Evolutionary conservation across 53 echinoderm and acorn worm genomes (phyloP), one percentile per base, ranked within the genome.

Genomic region (Mesocentrotus franciscanus): DNA sequence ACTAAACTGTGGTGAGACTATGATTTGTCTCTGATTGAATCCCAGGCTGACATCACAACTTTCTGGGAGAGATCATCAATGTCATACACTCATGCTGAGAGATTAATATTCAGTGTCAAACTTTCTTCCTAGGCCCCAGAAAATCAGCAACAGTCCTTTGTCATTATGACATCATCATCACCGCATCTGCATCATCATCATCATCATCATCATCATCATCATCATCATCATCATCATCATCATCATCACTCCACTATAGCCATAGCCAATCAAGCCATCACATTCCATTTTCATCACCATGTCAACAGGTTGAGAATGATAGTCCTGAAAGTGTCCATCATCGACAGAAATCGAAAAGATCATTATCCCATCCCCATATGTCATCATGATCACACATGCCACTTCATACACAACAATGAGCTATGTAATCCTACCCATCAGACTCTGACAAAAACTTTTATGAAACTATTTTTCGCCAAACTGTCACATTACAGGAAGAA

Each of bases 361-460:
- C 22, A 35, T 60, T 61, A 60, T 91, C 64, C 10, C 66, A 90
- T 90, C 36, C 13, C 26, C 14, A 81, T 42, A 91, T 36, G 66
- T 91, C 66, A 66, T 39, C 64, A 91, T 4, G 29, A 91, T 91
- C 91, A 91, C 66, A 91, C 16, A 66, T 91, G 66, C 42, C 33
- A 91, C 61, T 66, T 64, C 34, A 22, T 7, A 61, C 10, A 20
- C 13, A 68, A 91, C 61, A 90, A 90, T 61, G 24, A 60, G 27
- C 29, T n/a, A 13, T 64, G 91, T 64, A 91, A 91, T 64, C 36
- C 91, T 34, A 91, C 22, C 87, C 57, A 10, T 58, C 16, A 18
- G 27, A n/a, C 32, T 87, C 29, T 27, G 27, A 58, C 87, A 59
- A 27, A 87, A n/a, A 87, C 59, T 57, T 87, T 58, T 9, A 75